Evolutionary conservation across 2,888 invertebrate species (phyloP), one percentile per base, ranked within the genome.

Genomic region (Rhagium mordax): DNA sequence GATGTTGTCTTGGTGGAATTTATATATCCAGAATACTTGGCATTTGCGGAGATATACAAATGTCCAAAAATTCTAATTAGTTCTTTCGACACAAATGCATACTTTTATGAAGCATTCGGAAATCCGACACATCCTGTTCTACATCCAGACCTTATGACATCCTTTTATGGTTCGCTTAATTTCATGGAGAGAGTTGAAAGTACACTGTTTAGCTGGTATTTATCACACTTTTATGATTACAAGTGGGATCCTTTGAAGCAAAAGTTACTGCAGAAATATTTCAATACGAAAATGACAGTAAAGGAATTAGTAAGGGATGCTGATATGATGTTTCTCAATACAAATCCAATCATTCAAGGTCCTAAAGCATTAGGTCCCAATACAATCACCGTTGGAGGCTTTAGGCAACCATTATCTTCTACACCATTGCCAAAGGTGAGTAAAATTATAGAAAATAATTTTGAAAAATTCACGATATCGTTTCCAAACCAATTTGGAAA

Each of bases 1-100:
- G 78, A 78, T 61, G 29, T 78, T 13, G 71, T 78, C n/a, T 8
- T 78, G 0, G 60, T 76, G 0, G 76, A 78, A 62, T 53, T 48
- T 3, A 2, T 62, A 3, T 55, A 20, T n/a, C 70, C 70, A 7
- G 41, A 62, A 7, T 55, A 47, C 3, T 62, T 62, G 18, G 55
- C 29, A 1, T 70, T 60, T 41, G 70, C 53, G 3, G 41, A 57
- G 20, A 47, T 61, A n/a, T 62, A 55, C 13, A 24, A 55, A 10
- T 69, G 73, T 29, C 79, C 77, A 7, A 51, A 74, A 24, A 67
- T 62, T 13, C 70, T 49, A 62, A 59, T 57, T 49, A 70, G 70
- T 62, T 20, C 20, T 0, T 16, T 47, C 15, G 13, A 47, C 15
- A 6, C 33, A 5, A 41, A 2, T 41, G 1, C n/a, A n/a, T 62